Base-by-base conservation (phyloP, 2,113 vertebrate species). In the Dasyornis broadbenti region DNA sequence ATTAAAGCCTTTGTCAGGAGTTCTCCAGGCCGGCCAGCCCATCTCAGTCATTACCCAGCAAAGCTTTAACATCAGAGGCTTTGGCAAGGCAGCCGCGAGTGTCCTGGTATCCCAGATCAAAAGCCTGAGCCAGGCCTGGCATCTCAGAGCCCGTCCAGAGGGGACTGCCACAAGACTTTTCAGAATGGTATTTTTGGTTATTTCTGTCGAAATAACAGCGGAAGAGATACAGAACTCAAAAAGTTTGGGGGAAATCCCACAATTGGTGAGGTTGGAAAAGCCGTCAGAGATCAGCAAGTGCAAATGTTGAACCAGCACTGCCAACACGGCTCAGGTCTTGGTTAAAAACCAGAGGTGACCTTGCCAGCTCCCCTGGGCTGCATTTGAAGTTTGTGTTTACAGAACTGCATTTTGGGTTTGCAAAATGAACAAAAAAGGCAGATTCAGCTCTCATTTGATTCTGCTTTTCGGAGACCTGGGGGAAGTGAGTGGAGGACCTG, bases 1-100 rank as follows among this genome's bases (percentile, higher is more conserved):
- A 96, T 96, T 93, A 95, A 90, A 92, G 53, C 7, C 49, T 60
- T 71, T 19, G 56, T 44, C 31, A n/a, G 86, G 76, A 94, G 73
- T 89, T 66, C 64, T 57, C 65, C 68, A 10, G 85, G 82, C 65
- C 78, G 69, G 82, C 35, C 84, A 93, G 81, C 27, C 50, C 39
- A 70, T 57, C 76, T 82, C 71, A 53, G 39, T 90, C 73, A 63
- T 83, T 90, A 92, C 52, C 82, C 59, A 94, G 42, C 12, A 80
- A 92, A 93, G 27, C 3, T 3, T 22, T 59, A 54, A 85, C 80
- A 90, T 28, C 37, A 7, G 70, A 77, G 72, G 23, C 15, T 92
- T 88, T 66, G 70, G 90, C 82, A 77, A 47, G 42, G 50, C 11
- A 0, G 56, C 88, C 79, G 72, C 59, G 70, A 81, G 68, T 3